A percentile compares a stretch with the other conserved stretches of the same genome.
These are phyloP conservation scores for Araneus ventricosus DNA, from an alignment of 1,140 invertebrate species.

Conservation along the genomic window DNA sequence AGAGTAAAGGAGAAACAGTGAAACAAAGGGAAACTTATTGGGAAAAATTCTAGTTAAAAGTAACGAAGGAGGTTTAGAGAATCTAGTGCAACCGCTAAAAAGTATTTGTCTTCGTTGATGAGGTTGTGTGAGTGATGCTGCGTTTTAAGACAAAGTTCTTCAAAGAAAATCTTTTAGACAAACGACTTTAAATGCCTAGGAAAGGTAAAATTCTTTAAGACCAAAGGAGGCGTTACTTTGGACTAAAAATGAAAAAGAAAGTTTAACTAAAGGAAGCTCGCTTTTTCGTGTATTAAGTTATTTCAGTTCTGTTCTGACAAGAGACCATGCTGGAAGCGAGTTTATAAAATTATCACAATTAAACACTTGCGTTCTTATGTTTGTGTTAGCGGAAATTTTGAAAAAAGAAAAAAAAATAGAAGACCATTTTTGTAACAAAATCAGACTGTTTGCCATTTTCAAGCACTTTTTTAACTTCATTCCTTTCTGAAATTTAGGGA, in stretches of 20 bases:
- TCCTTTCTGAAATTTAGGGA: too few relatives aligned
- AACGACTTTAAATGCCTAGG: neutral
- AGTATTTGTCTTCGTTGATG: neutral
- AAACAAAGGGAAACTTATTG: neutral
- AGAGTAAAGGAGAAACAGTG: neutral
- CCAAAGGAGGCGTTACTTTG: neutral
- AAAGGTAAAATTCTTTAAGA: neutral
- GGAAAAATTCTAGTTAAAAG: conserved; percentile 3
- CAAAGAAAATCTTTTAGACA: conserved; percentile 16
- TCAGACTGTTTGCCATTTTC: too few relatives aligned
- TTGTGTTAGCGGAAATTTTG: too few relatives aligned
- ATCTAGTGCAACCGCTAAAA: neutral
- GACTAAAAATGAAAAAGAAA: neutral
- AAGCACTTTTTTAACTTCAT: too few relatives aligned
- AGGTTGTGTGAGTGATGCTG: conserved; percentile 6
- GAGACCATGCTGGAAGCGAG: too few relatives aligned
- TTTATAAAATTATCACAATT: too few relatives aligned
- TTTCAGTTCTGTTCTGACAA: neutral
- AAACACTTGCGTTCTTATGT: too few relatives aligned
- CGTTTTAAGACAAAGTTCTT: conserved; percentile 13
- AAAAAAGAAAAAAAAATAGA: too few relatives aligned
- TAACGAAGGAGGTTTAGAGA: neutral
- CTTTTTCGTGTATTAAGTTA: neutral
- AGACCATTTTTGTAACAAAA: too few relatives aligned
- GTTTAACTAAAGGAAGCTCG: neutral